Percentiles rank a stretch among this genome's conserved stretches.
These are phyloP conservation scores for Alosa alosa DNA, from an alignment of 2,113 vertebrate genomes.

Conservation along the genomic window DNA sequence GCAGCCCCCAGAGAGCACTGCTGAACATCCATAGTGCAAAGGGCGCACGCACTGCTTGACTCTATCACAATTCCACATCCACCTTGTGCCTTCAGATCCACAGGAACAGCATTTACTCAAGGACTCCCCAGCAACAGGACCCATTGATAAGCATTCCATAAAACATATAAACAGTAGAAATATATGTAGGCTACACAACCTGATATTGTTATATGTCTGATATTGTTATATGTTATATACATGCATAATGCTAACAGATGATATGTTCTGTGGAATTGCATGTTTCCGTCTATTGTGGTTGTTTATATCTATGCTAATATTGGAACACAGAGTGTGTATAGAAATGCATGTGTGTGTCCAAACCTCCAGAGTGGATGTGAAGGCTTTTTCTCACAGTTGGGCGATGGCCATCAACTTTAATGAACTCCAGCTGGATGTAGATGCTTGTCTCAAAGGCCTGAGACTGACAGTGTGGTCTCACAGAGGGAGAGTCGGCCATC, in stretches of 20 bases:
- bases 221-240: too few relatives aligned
- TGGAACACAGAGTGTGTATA: neutral
- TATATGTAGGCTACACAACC: neutral
- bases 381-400: slow-evolving; percentile 27
- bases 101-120: neutral
- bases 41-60: neutral
- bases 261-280: too few relatives aligned
- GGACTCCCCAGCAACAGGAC: neutral
- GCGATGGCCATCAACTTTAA: slow-evolving; percentile 11
- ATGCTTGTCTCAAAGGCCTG: slow-evolving; percentile 3
- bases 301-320: neutral
- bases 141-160: neutral
- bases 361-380: slow-evolving; percentile 23
- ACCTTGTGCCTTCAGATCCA: neutral
- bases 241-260: too few relatives aligned
- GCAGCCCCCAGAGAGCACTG: slow-evolving; percentile 8
- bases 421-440: slow-evolving; percentile 26
- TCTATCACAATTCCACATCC: neutral
- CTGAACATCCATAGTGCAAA: slow-evolving; percentile 5
- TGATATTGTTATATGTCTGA: too few relatives aligned
- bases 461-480: slow-evolving; percentile 6
- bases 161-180: too few relatives aligned
- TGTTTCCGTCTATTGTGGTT: too few relatives aligned
- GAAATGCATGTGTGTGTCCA: neutral
- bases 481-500: neutral